phyloP scores from a whole-genome alignment of 2,113 vertebrate species.

The Toxostoma redivivum region DNA sequence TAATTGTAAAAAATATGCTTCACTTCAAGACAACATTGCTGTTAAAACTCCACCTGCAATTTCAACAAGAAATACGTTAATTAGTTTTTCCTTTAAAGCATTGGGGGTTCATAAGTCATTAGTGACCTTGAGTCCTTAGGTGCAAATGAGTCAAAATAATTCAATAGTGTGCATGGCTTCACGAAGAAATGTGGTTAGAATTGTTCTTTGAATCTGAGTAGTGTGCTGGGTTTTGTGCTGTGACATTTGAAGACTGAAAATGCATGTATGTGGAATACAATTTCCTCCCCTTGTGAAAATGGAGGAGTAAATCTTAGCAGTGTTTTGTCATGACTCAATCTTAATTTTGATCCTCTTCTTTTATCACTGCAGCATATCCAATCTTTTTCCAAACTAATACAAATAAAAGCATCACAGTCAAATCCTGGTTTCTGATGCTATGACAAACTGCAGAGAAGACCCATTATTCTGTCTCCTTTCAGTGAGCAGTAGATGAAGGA shows the following conservation, averaged over 20 bases:
- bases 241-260: slow-evolving; percentile 27
- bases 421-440: neutral
- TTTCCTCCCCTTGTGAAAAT: neutral
- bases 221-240: neutral
- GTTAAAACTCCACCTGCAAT: neutral
- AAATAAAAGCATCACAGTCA: slow-evolving; percentile 3
- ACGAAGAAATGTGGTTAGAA: neutral
- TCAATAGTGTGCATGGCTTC: neutral
- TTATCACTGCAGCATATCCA: neutral
- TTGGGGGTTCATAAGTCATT: neutral
- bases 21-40: neutral
- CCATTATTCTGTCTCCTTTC: slow-evolving; percentile 25
- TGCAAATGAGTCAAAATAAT: neutral
- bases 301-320: slow-evolving; percentile 33
- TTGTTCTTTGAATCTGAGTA: neutral
- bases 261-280: neutral
- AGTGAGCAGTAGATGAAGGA: slow-evolving; percentile 13
- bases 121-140: neutral
- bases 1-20: neutral
- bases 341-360: slow-evolving; percentile 18
- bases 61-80: neutral
- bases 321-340: slow-evolving; percentile 49
- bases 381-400: neutral
- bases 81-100: neutral
- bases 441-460: neutral